Evolutionary conservation across 2,797 vertebrate genomes (phyloP).

Genomic region (Muraenolepis orangiensis): DNA sequence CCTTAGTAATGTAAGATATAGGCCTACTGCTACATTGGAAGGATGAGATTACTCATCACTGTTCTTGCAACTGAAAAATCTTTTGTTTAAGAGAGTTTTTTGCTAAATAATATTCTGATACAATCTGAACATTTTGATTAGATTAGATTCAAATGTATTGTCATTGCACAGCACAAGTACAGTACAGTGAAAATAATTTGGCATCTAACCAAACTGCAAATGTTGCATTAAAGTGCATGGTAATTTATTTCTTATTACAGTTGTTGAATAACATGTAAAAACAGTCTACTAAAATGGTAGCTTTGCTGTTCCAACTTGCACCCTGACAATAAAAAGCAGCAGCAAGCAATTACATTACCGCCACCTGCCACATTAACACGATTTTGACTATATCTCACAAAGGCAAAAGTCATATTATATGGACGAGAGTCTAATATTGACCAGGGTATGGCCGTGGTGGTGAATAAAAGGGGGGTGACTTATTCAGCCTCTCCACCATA

Average conservation of each 20-base stretch:
- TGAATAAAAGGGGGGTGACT: not conserved
- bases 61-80: not conserved
- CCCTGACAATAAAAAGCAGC: not conserved
- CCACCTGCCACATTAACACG: no score
- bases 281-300: no score
- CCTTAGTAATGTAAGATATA: not conserved
- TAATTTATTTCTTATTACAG: no score
- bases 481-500: not conserved
- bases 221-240: no score
- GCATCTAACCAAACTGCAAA: no score
- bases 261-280: no score
- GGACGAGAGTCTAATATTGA: not conserved
- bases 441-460: not conserved
- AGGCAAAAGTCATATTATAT: not conserved
- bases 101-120: not conserved
- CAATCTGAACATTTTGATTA: no score
- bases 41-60: not conserved
- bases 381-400: not conserved
- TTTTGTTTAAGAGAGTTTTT: not conserved
- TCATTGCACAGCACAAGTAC: no score
- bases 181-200: no score
- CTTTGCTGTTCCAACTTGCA: not conserved
- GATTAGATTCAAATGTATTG: no score
- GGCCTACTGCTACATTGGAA: not conserved
- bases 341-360: not conserved